These are phyloP conservation scores for Spodoptera litura DNA, from an alignment of 1,140 invertebrate genomes.

Conservation along the genomic window DNA sequence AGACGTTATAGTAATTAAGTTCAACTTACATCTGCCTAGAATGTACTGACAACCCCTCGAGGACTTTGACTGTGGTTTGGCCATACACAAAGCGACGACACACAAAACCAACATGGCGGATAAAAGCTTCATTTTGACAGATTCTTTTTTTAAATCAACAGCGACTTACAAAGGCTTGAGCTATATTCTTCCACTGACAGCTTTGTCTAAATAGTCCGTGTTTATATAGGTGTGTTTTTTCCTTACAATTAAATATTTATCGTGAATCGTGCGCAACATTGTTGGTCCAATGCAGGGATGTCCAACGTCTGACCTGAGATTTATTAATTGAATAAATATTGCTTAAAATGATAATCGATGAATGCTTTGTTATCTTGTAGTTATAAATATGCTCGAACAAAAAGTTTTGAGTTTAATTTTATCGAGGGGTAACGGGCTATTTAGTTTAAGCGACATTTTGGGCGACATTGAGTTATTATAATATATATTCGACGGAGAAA, in stretches of 20 bases:
- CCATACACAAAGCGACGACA: slow-evolving; percentile 1
- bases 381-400: too few relatives aligned
- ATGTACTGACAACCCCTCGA: not conserved
- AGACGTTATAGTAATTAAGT: too few relatives aligned
- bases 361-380: too few relatives aligned
- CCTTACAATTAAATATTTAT: not conserved
- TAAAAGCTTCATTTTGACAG: slow-evolving; percentile 41
- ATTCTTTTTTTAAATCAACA: not conserved
- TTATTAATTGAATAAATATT: too few relatives aligned
- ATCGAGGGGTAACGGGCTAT: too few relatives aligned
- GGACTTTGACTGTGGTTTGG: not conserved
- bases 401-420: too few relatives aligned
- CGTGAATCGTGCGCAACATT: not conserved
- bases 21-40: slow-evolving; percentile 2
- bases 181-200: slow-evolving; percentile 16
- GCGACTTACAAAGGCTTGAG: not conserved
- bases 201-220: not conserved
- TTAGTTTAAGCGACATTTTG: too few relatives aligned
- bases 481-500: too few relatives aligned
- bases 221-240: not conserved
- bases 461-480: too few relatives aligned
- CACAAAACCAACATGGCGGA: slow-evolving; percentile 15
- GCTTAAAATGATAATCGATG: too few relatives aligned
- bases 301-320: too few relatives aligned
- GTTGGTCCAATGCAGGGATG: too few relatives aligned